Conservation (phyloP, 2,113 vertebrate genomes). For the Sinocyclocheilus grahami region DNA sequence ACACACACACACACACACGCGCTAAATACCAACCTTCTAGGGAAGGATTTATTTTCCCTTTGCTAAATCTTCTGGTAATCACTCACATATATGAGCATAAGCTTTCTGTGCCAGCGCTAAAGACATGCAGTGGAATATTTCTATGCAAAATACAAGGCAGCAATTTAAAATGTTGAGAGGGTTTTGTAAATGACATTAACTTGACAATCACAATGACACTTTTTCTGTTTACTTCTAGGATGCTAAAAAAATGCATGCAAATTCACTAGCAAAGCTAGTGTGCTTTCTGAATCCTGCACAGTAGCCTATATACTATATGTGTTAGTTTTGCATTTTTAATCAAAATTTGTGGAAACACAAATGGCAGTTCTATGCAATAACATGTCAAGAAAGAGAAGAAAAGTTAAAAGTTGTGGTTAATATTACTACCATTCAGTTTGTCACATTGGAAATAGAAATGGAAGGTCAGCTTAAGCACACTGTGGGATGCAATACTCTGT, state of each 20-base stretch:
- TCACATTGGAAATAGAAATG: neutral
- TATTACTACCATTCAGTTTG: neutral
- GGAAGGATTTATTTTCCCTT: constrained; percentile 12
- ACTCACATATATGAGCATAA: constrained; percentile 18
- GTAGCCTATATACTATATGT: neutral
- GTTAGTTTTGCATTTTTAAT: too few species aligned
- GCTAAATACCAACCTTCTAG: constrained; percentile 43
- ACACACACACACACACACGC: neutral
- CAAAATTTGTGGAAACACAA: too few species aligned
- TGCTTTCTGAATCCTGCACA: neutral
- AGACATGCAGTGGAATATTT: constrained; percentile 1
- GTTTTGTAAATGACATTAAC: neutral
- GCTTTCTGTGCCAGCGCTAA: constrained; percentile 3
- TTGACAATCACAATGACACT: neutral
- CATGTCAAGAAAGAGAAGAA: neutral
- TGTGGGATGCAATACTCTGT: neutral
- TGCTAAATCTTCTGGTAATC: constrained; percentile 13
- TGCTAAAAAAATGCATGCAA: neutral
- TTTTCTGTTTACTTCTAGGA: neutral
- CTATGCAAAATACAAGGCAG: constrained; percentile 50
- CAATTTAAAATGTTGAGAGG: neutral
- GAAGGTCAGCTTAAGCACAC: neutral
- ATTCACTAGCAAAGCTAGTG: neutral
- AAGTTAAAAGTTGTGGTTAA: neutral
- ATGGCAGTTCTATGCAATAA: neutral